These are phyloP conservation scores for Phrynocephalus versicolor DNA, from an alignment of 2,113 vertebrate genomes.

Conservation along the genomic window DNA sequence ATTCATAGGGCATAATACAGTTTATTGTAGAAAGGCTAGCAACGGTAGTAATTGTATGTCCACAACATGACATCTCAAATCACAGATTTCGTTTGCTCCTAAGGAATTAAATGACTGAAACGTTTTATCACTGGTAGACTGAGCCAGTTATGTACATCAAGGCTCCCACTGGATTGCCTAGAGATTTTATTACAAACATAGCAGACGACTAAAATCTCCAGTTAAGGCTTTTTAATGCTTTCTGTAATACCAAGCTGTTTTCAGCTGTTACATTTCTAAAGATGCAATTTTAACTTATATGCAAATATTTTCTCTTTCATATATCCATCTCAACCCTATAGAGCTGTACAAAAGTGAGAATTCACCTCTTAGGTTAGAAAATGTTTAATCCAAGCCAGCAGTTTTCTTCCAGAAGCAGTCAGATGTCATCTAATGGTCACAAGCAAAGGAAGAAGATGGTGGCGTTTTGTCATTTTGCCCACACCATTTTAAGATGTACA, in stretches of 20 bases:
- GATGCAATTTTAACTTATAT: not conserved
- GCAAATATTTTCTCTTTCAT: not conserved
- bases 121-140: conserved; percentile 33
- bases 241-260: not conserved
- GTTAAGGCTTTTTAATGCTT: not conserved
- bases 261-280: not conserved
- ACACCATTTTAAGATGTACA: not conserved
- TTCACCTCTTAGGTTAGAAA: not conserved
- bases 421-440: not conserved
- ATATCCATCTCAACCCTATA: not conserved
- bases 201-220: conserved; percentile 1
- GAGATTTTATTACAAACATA: conserved; percentile 16
- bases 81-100: conserved; percentile 16
- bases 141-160: conserved; percentile 4
- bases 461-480: not conserved
- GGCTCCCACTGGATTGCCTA: conserved; percentile 21
- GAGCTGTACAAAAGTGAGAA: not conserved
- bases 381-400: not conserved
- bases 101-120: conserved; percentile 11
- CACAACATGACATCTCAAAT: conserved; percentile 14
- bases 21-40: conserved; percentile 16
- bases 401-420: not conserved
- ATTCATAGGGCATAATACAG: not conserved
- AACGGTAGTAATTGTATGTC: not conserved
- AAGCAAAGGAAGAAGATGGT: not conserved